Conservation (phyloP, 2,888 invertebrate genomes). For the Sericinus montela region DNA sequence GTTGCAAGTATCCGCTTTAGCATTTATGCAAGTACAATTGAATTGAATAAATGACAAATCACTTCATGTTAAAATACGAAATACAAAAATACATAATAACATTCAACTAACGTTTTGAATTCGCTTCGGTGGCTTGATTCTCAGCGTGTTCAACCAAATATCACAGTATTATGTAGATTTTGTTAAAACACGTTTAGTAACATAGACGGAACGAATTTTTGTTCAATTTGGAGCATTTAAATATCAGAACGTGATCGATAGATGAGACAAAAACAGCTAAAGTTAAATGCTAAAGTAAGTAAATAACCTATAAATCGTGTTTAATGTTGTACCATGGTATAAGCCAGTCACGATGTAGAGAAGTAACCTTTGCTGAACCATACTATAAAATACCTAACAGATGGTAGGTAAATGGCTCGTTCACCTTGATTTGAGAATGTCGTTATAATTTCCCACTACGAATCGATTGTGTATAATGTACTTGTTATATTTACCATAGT, state of each 20-base stretch:
- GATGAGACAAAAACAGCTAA: slow-evolving; percentile 21
- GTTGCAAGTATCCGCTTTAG: neutral
- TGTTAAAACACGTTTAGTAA: slow-evolving; percentile 8
- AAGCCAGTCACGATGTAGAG: slow-evolving; percentile 48
- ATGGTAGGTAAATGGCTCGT: slow-evolving; percentile 46
- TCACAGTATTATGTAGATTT: slow-evolving; percentile 4
- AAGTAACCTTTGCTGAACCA: slow-evolving; percentile 50
- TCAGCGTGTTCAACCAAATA: neutral
- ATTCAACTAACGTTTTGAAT: slow-evolving; percentile 12
- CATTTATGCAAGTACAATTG: slow-evolving; percentile 1
- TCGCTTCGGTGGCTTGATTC: slow-evolving; percentile 11
- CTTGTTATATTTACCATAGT: slow-evolving; percentile 5
- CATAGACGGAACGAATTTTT: slow-evolving; percentile 13
- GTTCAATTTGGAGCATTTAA: slow-evolving; percentile 14
- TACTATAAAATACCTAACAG: slow-evolving; percentile 41
- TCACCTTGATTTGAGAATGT: slow-evolving; percentile 57
- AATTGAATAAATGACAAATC: slow-evolving; percentile 1
- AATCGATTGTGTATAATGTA: slow-evolving; percentile 20
- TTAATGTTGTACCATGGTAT: slow-evolving; percentile 35
- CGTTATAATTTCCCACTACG: slow-evolving; percentile 40
- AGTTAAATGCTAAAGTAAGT: slow-evolving; percentile 31
- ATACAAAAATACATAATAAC: slow-evolving; percentile 16
- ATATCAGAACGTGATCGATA: slow-evolving; percentile 21
- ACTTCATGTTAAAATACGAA: neutral
- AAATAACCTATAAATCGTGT: slow-evolving; percentile 33